These are phyloP conservation scores for Nautilus pompilius DNA, from an alignment of 1,140 invertebrate genomes.

Conservation along the genomic window DNA sequence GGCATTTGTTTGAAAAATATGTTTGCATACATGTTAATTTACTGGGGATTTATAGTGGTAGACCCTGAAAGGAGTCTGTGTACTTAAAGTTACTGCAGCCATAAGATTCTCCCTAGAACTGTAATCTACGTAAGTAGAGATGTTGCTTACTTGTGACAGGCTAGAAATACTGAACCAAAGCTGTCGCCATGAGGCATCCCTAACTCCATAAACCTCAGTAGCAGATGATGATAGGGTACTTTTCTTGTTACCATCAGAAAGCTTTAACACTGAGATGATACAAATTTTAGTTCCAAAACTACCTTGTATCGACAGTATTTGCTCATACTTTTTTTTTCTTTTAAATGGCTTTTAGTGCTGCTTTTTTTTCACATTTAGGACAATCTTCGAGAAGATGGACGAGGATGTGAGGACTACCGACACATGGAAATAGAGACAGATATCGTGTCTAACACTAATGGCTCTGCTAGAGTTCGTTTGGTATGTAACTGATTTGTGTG, in stretches of 20 bases:
- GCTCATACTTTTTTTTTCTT: background rate
- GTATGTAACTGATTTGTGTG: too few species aligned
- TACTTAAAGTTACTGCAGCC: too few species aligned
- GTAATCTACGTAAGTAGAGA: too few species aligned
- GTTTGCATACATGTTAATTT: too few species aligned
- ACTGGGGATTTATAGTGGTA: too few species aligned
- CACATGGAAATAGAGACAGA: conserved; percentile 87
- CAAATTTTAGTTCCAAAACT: background rate
- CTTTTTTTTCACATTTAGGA: conserved; percentile 62
- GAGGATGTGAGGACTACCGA: conserved; percentile 78
- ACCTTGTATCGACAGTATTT: background rate
- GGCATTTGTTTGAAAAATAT: too few species aligned
- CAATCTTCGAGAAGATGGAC: conserved; percentile 83
- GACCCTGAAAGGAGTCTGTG: too few species aligned
- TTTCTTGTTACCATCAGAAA: background rate
- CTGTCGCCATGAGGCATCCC: too few species aligned
- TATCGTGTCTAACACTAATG: conserved; percentile 83
- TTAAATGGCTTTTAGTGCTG: background rate
- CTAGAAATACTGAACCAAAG: too few species aligned
- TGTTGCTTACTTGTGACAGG: too few species aligned
- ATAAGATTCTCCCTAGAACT: too few species aligned
- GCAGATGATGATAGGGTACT: background rate
- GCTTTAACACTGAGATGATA: background rate
- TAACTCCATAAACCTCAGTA: too few species aligned
- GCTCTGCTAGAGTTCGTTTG: conserved; percentile 79